A percentile compares a stretch with the other conserved stretches of the same genome.
phyloP scores from a whole-genome alignment of 2,113 vertebrate species.

The Phylloscopus whistleri region DNA sequence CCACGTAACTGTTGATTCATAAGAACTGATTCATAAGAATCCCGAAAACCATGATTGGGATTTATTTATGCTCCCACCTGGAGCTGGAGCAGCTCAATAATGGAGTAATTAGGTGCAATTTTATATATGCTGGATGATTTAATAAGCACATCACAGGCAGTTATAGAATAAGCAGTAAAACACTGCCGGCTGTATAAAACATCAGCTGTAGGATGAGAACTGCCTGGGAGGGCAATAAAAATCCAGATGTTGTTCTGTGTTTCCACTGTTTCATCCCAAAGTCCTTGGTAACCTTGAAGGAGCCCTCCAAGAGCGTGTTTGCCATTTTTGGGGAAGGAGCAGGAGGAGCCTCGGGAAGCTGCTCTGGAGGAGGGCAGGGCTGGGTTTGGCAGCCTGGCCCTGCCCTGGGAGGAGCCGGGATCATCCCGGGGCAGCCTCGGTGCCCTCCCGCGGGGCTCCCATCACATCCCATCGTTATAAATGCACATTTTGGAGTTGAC shows the following conservation, averaged over 20 bases:
- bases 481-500: too few species aligned
- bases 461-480: slow-evolving; percentile 13
- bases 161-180: background rate
- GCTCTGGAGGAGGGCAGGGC: background rate
- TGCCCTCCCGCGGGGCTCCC: background rate
- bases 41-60: background rate
- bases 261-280: background rate
- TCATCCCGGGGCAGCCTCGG: too few species aligned
- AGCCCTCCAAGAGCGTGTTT: background rate
- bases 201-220: background rate
- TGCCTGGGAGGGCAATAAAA: background rate
- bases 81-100: background rate
- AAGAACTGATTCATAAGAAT: background rate
- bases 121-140: background rate
- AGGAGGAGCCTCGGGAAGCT: background rate
- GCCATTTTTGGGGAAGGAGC: background rate
- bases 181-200: background rate
- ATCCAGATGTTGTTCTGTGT: background rate
- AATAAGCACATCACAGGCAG: background rate
- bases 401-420: too few species aligned
- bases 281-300: background rate
- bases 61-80: background rate
- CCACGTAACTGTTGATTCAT: accelerated
- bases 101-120: background rate
- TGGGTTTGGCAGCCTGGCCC: too few species aligned